Conservation (phyloP, 2,888 invertebrate species). For the Erynnis tages region DNA sequence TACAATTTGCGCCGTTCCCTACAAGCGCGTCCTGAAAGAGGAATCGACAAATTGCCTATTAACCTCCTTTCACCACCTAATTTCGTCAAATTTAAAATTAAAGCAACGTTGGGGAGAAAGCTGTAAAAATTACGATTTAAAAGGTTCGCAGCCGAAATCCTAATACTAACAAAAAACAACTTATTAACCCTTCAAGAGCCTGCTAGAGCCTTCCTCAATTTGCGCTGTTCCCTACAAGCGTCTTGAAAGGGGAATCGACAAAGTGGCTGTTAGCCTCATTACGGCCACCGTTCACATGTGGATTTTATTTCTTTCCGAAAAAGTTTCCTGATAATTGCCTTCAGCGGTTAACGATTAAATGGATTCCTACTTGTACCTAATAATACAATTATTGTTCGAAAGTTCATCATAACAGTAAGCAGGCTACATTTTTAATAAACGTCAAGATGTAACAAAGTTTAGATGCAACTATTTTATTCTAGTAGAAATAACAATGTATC, state of each 20-base stretch:
- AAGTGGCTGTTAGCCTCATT: conserved; percentile 64
- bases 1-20: conserved; percentile 1
- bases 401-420: too few relatives aligned
- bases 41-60: conserved; percentile 52
- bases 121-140: too few relatives aligned
- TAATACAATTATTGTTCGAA: too few relatives aligned
- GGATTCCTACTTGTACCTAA: too few relatives aligned
- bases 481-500: too few relatives aligned
- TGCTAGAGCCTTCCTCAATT: not conserved
- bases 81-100: too few relatives aligned
- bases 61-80: conserved; percentile 55
- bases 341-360: conserved; percentile 9
- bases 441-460: too few relatives aligned
- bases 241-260: conserved; percentile 27
- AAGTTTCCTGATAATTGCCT: conserved; percentile 19
- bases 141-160: too few relatives aligned
- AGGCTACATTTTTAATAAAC: too few relatives aligned
- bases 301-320: conserved; percentile 48
- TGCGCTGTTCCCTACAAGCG: conserved; percentile 1
- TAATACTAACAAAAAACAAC: not conserved
- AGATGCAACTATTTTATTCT: too few relatives aligned
- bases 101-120: too few relatives aligned
- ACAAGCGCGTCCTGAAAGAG: conserved; percentile 6
- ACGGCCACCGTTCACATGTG: conserved; percentile 49
- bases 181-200: not conserved